These are phyloP conservation scores for Cephalotes varians DNA, from an alignment of 2,888 invertebrate species.

Conservation along the genomic window DNA sequence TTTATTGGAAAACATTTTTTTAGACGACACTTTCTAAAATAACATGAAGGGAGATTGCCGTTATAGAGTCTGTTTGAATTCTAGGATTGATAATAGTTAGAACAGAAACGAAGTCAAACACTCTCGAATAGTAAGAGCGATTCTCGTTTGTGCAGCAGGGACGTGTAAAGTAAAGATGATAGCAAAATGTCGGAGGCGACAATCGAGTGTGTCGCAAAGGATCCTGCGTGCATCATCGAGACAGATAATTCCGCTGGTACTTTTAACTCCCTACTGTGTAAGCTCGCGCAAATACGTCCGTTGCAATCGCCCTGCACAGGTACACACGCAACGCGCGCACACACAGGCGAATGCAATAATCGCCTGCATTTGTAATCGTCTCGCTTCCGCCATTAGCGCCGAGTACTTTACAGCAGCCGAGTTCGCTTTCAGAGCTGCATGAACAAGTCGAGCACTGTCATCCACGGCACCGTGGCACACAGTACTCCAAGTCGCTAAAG, in stretches of 20 bases:
- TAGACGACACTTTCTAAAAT: not conserved
- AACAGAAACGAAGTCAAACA: constrained; percentile 37
- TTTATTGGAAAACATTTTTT: not conserved
- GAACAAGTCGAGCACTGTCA: constrained; percentile 50
- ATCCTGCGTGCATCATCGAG: constrained; percentile 12
- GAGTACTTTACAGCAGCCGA: constrained; percentile 35
- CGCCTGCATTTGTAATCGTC: constrained; percentile 41
- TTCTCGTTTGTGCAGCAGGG: not conserved
- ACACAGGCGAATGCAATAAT: constrained; percentile 4
- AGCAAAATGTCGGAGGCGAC: constrained; percentile 27
- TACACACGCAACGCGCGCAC: not conserved
- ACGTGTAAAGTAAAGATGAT: constrained; percentile 9
- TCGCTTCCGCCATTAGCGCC: constrained; percentile 58
- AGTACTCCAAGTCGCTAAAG: constrained; percentile 28
- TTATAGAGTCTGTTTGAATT: not conserved
- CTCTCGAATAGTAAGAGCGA: not conserved
- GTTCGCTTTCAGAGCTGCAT: constrained; percentile 52
- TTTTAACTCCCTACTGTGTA: constrained; percentile 15
- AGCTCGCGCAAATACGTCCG: constrained; percentile 7
- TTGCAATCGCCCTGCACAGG: not conserved
- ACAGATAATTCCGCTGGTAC: constrained; percentile 29
- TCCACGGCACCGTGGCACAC: constrained; percentile 17
- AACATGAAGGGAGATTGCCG: not conserved
- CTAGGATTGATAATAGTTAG: constrained; percentile 8
- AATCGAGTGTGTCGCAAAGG: constrained; percentile 39